These are phyloP conservation scores for Synchiropus splendidus DNA, from an alignment of 2,113 vertebrate genomes.

Conservation along the genomic window DNA sequence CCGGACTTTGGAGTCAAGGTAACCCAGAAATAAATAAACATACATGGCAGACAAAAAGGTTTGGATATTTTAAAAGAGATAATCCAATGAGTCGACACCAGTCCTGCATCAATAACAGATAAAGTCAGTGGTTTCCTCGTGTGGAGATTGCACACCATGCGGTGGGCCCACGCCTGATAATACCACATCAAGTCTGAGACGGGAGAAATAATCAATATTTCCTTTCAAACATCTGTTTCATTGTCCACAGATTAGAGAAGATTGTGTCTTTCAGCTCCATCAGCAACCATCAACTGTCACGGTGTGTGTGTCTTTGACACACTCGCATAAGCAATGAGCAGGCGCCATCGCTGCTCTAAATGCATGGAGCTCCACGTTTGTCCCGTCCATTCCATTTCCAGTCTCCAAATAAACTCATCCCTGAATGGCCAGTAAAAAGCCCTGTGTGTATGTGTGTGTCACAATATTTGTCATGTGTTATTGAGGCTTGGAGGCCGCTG, in stretches of 20 bases:
- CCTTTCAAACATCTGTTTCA: constrained; percentile 45
- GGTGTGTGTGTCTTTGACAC: constrained; percentile 9
- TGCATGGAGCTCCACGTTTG: constrained; percentile 1
- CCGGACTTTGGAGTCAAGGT: no score
- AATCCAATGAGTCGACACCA: no score
- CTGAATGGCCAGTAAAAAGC: constrained; percentile 24
- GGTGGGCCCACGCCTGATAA: constrained; percentile 22
- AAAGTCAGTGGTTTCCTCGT: no score
- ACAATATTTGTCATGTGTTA: constrained; percentile 51
- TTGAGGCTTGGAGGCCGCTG: constrained; percentile 43
- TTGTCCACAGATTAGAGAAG: constrained; percentile 37
- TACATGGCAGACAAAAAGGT: no score
- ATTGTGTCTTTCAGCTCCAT: constrained; percentile 16
- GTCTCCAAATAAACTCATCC: constrained; percentile 52
- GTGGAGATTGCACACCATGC: background rate
- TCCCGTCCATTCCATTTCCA: constrained; percentile 32
- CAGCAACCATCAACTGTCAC: constrained; percentile 7
- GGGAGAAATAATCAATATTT: constrained; percentile 44
- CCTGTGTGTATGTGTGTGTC: constrained; percentile 15
- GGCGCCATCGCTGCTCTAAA: no score
- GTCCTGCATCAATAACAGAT: no score
- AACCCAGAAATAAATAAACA: no score
- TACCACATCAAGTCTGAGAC: constrained; percentile 42
- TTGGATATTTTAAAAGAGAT: no score
- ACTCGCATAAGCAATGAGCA: background rate